Evolutionary conservation across 2,888 invertebrate species (phyloP).

Genomic region (Eristalinus sepulchralis): DNA sequence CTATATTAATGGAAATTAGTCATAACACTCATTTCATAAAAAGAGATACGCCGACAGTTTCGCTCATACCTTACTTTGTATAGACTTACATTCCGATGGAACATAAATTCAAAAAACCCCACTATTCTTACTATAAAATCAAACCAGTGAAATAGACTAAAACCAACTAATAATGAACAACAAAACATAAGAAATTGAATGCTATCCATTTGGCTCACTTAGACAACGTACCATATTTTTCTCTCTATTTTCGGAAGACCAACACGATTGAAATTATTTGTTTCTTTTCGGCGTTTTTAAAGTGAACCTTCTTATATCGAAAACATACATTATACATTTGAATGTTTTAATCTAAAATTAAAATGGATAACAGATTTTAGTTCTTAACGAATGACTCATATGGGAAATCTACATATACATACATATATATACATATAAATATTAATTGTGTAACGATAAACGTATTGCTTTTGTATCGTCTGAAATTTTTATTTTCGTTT

Average conservation of each 20-base stretch:
- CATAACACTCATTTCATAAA: too few relatives aligned
- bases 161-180: not conserved
- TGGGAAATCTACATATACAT: slow-evolving; percentile 33
- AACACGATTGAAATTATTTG: not conserved
- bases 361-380: slow-evolving; percentile 19
- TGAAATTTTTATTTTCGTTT: slow-evolving; percentile 15
- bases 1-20: too few relatives aligned
- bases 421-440: slow-evolving; percentile 32
- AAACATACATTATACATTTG: slow-evolving; percentile 20
- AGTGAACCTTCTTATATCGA: not conserved
- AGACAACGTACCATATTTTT: not conserved
- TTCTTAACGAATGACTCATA: slow-evolving; percentile 52
- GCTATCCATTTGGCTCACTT: not conserved
- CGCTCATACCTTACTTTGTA: not conserved
- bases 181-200: not conserved
- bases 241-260: not conserved
- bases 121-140: not conserved
- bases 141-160: slow-evolving; percentile 9
- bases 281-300: not conserved
- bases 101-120: slow-evolving; percentile 5
- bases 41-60: not conserved
- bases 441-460: slow-evolving; percentile 33
- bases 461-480: slow-evolving; percentile 43
- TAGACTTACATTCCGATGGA: slow-evolving; percentile 48
- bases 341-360: slow-evolving; percentile 1